Percentiles rank a stretch among this genome's conserved stretches.
phyloP scores from a whole-genome alignment of 2,888 invertebrate species.

The Neoascia interrupta region DNA sequence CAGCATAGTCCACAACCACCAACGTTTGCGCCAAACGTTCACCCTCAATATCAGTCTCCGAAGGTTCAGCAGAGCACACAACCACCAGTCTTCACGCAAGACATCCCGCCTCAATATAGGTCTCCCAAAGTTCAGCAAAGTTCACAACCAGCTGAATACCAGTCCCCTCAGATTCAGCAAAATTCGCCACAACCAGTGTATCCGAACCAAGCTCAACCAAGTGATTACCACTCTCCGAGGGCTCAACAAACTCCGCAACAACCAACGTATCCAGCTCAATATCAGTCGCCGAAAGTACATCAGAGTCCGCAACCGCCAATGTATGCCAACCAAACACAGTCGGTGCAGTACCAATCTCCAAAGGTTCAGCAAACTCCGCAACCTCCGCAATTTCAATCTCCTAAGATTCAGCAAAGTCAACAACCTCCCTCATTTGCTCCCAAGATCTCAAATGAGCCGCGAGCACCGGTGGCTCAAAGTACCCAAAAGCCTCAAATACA shows the following conservation, averaged over 20 bases:
- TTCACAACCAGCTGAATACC: not conserved
- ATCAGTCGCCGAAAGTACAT: conserved; percentile 14
- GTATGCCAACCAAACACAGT: no score
- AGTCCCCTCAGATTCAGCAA: conserved; percentile 25
- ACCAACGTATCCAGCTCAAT: not conserved
- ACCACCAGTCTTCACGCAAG: no score
- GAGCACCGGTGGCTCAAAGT: not conserved
- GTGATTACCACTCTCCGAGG: conserved; percentile 19
- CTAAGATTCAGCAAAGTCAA: conserved; percentile 3
- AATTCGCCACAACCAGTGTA: conserved; percentile 1
- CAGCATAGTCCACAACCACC: not conserved
- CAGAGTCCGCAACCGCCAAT: conserved; percentile 11
- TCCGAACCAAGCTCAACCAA: not conserved
- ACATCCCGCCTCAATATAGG: no score
- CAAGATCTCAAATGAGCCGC: not conserved
- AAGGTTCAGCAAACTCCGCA: not conserved
- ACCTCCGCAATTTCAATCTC: conserved; percentile 9
- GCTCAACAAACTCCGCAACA: conserved; percentile 3
- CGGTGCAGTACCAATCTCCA: no score
- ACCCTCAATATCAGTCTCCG: conserved; percentile 17
- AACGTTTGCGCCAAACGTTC: not conserved
- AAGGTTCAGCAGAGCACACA: conserved; percentile 21
- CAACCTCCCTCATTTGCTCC: not conserved
- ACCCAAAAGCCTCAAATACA: conserved; percentile 68
- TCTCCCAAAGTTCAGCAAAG: conserved; percentile 26